These are phyloP conservation scores for Ondatra zibethicus DNA, from an alignment of 2,113 vertebrate genomes.

Conservation along the genomic window DNA sequence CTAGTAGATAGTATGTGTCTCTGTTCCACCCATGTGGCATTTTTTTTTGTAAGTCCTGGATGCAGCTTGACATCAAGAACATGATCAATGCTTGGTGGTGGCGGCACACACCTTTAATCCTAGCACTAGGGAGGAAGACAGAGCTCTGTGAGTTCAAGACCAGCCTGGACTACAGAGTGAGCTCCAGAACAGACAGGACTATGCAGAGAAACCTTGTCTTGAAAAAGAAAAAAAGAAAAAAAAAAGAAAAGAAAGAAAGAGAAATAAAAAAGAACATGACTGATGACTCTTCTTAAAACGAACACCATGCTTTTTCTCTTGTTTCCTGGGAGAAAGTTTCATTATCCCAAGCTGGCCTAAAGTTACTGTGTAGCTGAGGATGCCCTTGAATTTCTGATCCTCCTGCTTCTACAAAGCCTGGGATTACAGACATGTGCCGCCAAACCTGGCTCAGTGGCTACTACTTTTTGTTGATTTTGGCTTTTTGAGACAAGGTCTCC, in stretches of 20 bases:
- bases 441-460: neutral
- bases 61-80: fast-evolving
- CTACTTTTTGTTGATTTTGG: neutral
- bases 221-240: neutral
- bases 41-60: neutral
- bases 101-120: neutral
- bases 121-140: neutral
- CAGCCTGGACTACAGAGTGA: neutral
- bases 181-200: neutral
- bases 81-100: neutral
- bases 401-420: neutral
- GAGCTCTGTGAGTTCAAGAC: neutral
- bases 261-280: neutral
- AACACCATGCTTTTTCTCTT: fast-evolving
- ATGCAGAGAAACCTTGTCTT: neutral
- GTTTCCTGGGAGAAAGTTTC: neutral
- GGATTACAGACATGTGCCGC: too few species aligned
- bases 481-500: neutral
- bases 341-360: neutral
- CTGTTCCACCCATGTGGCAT: fast-evolving
- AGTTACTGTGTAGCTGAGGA: neutral
- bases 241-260: neutral
- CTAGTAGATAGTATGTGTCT: fast-evolving
- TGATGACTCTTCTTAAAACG: neutral
- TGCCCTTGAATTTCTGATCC: neutral